phyloP scores from a whole-genome alignment of 1,140 invertebrate species.

The Trichomalopsis sarcophagae region DNA sequence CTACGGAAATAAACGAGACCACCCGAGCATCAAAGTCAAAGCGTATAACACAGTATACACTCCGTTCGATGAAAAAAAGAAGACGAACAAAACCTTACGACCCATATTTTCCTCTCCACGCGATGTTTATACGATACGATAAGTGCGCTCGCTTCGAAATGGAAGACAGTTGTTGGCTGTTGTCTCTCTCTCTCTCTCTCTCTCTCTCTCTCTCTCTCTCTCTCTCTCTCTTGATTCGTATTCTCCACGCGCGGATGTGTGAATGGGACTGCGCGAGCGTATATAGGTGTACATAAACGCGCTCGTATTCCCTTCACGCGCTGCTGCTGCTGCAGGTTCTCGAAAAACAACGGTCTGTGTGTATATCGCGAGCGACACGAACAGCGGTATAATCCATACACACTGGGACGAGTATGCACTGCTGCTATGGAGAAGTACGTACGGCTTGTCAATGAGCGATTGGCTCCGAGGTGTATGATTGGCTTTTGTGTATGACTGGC shows the following conservation, averaged over 20 bases:
- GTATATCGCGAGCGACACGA: neutral
- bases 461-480: neutral
- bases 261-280: neutral
- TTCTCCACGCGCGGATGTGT: neutral
- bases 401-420: too few species aligned
- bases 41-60: neutral
- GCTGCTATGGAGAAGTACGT: neutral
- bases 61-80: neutral
- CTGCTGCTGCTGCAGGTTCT: neutral
- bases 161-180: neutral
- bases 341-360: neutral
- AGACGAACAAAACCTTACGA: neutral
- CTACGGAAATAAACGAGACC: too few species aligned
- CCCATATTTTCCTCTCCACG: neutral
- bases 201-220: too few species aligned
- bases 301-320: conserved; percentile 5
- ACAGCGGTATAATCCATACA: neutral
- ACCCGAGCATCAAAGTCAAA: too few species aligned
- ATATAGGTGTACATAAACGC: neutral
- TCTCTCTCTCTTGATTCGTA: neutral
- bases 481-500: neutral
- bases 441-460: conserved; percentile 2
- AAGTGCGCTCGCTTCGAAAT: neutral
- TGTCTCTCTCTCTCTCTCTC: neutral
- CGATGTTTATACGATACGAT: neutral